A percentile compares a stretch with the other conserved stretches of the same genome.
Conservation (phyloP, 1,140 invertebrate genomes). For the Papilio dardanus region DNA sequence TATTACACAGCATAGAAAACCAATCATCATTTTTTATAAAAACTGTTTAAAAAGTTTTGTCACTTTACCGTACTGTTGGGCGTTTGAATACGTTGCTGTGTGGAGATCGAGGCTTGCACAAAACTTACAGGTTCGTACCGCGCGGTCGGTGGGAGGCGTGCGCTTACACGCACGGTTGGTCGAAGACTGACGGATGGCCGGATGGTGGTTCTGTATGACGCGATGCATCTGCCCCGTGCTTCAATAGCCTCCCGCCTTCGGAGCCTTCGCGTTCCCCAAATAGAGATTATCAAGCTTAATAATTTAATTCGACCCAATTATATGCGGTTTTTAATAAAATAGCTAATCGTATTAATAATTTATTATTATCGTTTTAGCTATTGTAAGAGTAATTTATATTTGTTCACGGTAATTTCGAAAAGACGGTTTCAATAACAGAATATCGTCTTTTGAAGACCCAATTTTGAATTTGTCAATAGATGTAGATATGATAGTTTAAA, state of each 20-base stretch:
- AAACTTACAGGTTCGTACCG: slow-evolving; percentile 53
- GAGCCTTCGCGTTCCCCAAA: neutral
- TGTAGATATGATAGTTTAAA: neutral
- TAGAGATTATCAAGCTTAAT: neutral
- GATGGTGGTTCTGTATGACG: neutral
- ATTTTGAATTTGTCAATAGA: too few relatives aligned
- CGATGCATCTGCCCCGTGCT: slow-evolving; percentile 13
- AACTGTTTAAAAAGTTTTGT: slow-evolving; percentile 17
- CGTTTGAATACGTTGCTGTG: slow-evolving; percentile 12
- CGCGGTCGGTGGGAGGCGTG: slow-evolving; percentile 1
- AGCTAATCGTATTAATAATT: too few relatives aligned
- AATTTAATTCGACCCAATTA: neutral
- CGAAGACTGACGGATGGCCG: slow-evolving; percentile 47
- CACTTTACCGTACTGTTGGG: slow-evolving; percentile 7
- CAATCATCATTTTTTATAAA: neutral
- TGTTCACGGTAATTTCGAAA: too few relatives aligned
- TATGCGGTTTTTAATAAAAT: neutral
- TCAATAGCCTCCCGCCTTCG: neutral
- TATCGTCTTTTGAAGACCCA: too few relatives aligned
- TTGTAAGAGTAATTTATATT: too few relatives aligned
- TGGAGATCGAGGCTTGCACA: slow-evolving; percentile 51
- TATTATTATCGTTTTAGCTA: too few relatives aligned
- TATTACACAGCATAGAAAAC: neutral
- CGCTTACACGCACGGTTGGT: slow-evolving; percentile 42
- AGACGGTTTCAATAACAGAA: too few relatives aligned